Conservation (phyloP, 2,113 vertebrate genomes). For the Ramphastos sulfuratus region DNA sequence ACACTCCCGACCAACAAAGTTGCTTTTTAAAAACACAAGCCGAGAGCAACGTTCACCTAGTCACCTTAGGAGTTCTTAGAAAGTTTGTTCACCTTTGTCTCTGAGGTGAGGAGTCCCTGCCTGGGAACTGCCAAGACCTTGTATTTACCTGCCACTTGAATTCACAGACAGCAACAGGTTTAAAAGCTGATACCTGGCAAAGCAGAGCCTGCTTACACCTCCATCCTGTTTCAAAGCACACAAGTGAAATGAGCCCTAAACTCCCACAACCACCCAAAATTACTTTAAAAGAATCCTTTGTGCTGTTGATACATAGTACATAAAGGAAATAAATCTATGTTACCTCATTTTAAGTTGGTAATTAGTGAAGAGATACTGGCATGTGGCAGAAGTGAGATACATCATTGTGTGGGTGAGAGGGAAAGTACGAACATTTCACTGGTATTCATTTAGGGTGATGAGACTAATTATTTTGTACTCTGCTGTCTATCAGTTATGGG, state of each 20-base stretch:
- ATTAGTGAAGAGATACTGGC: constrained; percentile 39
- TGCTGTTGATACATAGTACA: background rate
- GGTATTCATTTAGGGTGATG: constrained; percentile 41
- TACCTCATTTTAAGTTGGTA: background rate
- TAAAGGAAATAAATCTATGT: background rate
- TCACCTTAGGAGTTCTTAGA: rapidly evolving
- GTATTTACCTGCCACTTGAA: background rate
- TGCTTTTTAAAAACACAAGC: background rate
- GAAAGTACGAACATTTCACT: constrained; percentile 39
- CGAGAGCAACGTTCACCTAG: background rate
- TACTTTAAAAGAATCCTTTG: background rate
- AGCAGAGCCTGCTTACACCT: background rate
- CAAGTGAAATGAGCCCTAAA: background rate
- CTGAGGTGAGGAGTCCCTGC: background rate
- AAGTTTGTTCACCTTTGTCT: background rate
- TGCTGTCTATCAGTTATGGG: constrained; percentile 17
- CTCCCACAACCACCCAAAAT: background rate
- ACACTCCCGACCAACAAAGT: background rate
- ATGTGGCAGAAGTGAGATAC: constrained; percentile 54
- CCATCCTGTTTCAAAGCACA: background rate
- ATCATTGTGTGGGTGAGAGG: constrained; percentile 52
- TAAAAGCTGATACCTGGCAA: background rate
- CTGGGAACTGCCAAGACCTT: background rate
- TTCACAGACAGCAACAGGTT: background rate
- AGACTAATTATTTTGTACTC: constrained; percentile 58